Percentiles rank a stretch among this genome's conserved stretches.
phyloP scores from a whole-genome alignment of 2,113 vertebrate species.

The Cettia cetti region DNA sequence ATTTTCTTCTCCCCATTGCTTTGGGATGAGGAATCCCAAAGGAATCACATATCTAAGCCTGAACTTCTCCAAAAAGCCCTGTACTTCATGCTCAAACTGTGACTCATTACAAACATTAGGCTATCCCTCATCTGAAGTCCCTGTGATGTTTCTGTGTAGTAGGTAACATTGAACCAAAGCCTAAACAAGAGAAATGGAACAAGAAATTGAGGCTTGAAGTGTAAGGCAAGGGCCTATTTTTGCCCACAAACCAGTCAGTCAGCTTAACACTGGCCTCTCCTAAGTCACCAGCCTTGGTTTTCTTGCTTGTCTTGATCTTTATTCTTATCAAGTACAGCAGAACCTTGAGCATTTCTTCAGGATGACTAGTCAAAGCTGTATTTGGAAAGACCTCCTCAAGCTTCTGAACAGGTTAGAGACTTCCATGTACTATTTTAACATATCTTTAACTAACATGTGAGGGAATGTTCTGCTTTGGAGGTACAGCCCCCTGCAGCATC shows the following conservation, averaged over 20 bases:
- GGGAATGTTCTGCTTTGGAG: background rate
- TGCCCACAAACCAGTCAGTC: background rate
- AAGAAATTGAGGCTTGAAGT: background rate
- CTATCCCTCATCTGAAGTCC: background rate
- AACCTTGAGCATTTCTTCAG: background rate
- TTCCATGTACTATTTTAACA: background rate
- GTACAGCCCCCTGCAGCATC: background rate
- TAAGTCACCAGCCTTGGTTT: background rate
- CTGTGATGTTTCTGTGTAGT: background rate
- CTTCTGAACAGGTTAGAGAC: background rate
- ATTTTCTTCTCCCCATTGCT: background rate
- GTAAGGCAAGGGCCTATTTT: background rate
- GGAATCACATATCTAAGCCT: fast-evolving
- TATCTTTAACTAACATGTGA: background rate
- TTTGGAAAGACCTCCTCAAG: background rate
- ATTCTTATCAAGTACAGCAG: background rate
- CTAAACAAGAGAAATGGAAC: background rate
- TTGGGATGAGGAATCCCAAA: background rate
- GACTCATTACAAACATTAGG: background rate
- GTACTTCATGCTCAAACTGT: background rate
- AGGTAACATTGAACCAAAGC: background rate
- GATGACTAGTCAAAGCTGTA: background rate
- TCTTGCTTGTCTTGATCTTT: background rate
- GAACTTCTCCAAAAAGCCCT: background rate
- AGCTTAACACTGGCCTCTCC: background rate